Conservation (phyloP, 2,113 vertebrate genomes). For the Hippoglossus stenolepis region DNA sequence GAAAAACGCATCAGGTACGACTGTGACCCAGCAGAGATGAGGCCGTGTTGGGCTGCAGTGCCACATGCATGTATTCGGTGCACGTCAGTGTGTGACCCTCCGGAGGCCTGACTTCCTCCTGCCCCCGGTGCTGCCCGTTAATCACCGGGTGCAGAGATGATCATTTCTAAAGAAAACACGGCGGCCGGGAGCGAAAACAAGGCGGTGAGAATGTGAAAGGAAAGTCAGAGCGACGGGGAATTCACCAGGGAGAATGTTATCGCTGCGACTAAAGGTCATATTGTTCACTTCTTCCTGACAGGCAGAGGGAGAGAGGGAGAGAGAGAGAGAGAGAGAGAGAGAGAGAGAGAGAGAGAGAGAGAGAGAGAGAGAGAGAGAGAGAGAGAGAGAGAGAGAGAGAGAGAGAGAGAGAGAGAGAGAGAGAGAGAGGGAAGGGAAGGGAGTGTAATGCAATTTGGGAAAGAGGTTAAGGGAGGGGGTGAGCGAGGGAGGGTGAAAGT, state of each 20-base stretch:
- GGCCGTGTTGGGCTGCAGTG: too few relatives aligned
- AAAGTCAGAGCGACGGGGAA: slow-evolving; percentile 54
- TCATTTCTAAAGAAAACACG: slow-evolving; percentile 74
- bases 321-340: slow-evolving; percentile 8
- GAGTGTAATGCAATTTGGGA: slow-evolving; percentile 45
- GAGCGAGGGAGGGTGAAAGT: slow-evolving; percentile 25
- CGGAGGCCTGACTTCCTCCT: slow-evolving; percentile 36
- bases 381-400: slow-evolving; percentile 11
- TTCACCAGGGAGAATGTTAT: slow-evolving; percentile 77
- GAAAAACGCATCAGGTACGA: too few relatives aligned
- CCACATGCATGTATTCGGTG: too few relatives aligned
- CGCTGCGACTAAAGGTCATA: slow-evolving; percentile 75
- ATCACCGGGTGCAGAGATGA: slow-evolving; percentile 60
- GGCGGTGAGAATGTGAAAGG: slow-evolving; percentile 65
- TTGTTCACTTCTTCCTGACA: slow-evolving; percentile 83
- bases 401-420: slow-evolving; percentile 12
- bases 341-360: slow-evolving; percentile 12
- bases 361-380: slow-evolving; percentile 5
- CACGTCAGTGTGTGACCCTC: neutral
- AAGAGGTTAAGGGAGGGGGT: slow-evolving; percentile 2
- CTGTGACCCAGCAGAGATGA: too few relatives aligned
- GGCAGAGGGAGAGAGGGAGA: slow-evolving; percentile 14
- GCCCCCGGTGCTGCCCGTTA: slow-evolving; percentile 57
- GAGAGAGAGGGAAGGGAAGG: slow-evolving; percentile 3
- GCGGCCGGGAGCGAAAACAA: slow-evolving; percentile 63